phyloP scores from a whole-genome alignment of 2,888 invertebrate genomes.

The Aphodius sticticus region DNA sequence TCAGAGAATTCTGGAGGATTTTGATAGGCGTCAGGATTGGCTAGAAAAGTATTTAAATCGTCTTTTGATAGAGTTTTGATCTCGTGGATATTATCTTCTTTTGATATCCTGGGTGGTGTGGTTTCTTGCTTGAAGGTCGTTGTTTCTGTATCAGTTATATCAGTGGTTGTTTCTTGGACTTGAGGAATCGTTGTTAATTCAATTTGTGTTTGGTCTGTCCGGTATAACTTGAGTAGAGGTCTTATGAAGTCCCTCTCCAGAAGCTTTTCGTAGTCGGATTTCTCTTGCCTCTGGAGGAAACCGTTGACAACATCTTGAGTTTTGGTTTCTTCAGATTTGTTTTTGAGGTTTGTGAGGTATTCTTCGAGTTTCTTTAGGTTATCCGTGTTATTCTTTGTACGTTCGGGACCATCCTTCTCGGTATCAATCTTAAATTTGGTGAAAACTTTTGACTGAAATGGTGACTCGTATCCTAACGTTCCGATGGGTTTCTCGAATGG shows the following conservation, averaged over 20 bases:
- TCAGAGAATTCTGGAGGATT: constrained; percentile 38
- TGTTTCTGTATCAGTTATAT: background rate
- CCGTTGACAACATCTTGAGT: constrained; percentile 47
- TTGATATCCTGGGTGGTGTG: constrained; percentile 33
- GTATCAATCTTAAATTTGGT: constrained; percentile 15
- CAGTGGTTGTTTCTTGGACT: background rate
- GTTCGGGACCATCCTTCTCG: constrained; percentile 15
- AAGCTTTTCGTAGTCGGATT: constrained; percentile 53
- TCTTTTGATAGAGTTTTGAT: constrained; percentile 30
- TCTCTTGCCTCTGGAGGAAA: constrained; percentile 50
- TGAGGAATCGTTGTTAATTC: background rate
- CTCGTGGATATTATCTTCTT: constrained; percentile 39
- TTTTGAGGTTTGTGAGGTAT: constrained; percentile 47
- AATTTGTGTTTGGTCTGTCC: constrained; percentile 32
- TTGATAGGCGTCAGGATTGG: constrained; percentile 48
- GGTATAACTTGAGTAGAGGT: constrained; percentile 55
- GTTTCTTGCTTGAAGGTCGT: background rate
- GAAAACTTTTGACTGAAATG: constrained; percentile 10
- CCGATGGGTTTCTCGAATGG: constrained; percentile 51
- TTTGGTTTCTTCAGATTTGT: constrained; percentile 35
- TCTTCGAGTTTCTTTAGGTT: constrained; percentile 48
- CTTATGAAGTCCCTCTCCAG: constrained; percentile 56
- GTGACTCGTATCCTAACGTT: constrained; percentile 42
- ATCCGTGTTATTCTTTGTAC: constrained; percentile 42
- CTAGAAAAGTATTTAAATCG: constrained; percentile 35